A percentile compares a stretch with the other conserved stretches of the same genome.
Evolutionary conservation across 2,888 invertebrate genomes (phyloP).

Genomic region (Adineta ricciae): DNA sequence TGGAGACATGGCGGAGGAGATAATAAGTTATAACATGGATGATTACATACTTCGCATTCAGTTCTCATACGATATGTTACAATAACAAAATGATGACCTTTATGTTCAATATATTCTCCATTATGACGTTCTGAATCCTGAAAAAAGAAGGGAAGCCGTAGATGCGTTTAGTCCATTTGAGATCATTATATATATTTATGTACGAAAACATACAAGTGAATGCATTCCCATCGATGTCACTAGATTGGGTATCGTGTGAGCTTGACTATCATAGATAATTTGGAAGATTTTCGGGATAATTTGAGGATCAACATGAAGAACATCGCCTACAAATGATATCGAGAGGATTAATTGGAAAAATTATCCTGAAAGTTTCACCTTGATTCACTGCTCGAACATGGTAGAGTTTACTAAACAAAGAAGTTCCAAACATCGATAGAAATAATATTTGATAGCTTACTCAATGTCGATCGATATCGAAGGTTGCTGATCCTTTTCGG

Average conservation of each 20-base stretch:
- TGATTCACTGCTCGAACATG: constrained; percentile 96
- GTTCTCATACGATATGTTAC: constrained; percentile 96
- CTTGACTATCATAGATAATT: constrained; percentile 27
- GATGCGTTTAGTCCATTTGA: neutral
- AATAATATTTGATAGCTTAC: too few species aligned
- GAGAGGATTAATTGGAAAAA: neutral
- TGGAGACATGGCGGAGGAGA: constrained; percentile 92
- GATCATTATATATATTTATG: neutral
- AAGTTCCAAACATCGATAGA: constrained; percentile 1
- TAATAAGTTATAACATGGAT: constrained; percentile 92
- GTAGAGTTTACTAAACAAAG: constrained; percentile 74
- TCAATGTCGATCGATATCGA: constrained; percentile 78
- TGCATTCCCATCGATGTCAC: neutral
- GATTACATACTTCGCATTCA: constrained; percentile 90
- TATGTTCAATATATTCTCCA: constrained; percentile 45
- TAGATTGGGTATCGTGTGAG: neutral
- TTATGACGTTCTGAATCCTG: neutral
- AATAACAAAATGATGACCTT: constrained; percentile 87
- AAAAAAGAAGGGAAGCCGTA: too few species aligned
- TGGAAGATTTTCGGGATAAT: constrained; percentile 87
- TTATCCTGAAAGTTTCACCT: neutral
- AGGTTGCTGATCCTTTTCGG: constrained; percentile 23
- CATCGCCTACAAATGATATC: constrained; percentile 57
- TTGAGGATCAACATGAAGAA: constrained; percentile 93
- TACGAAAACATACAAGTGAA: neutral